Conservation (phyloP, 2,797 vertebrate species). For the Cynopterus sphinx region DNA sequence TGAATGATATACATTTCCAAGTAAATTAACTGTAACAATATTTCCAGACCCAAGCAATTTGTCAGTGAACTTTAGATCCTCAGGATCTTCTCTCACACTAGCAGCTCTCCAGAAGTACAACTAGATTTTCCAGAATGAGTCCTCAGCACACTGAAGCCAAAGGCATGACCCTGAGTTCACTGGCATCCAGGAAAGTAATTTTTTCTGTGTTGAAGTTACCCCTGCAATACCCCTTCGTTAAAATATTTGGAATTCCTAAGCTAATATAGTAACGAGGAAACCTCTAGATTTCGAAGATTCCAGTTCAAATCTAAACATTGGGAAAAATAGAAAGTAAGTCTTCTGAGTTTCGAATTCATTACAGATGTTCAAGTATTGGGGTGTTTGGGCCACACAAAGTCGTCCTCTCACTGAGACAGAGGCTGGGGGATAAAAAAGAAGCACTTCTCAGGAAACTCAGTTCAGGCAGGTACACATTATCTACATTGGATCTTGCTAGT, state of each 20-base stretch:
- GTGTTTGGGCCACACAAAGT: neutral
- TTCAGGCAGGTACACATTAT: constrained; percentile 39
- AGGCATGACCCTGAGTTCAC: neutral
- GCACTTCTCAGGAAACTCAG: constrained; percentile 60
- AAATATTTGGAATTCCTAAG: constrained; percentile 59
- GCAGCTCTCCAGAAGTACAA: neutral
- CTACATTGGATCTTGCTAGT: constrained; percentile 47
- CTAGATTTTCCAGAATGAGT: constrained; percentile 5
- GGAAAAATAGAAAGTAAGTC: neutral
- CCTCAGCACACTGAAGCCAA: neutral
- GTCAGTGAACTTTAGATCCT: neutral
- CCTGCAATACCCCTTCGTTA: neutral
- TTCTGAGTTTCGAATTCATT: constrained; percentile 40
- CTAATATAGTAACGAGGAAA: constrained; percentile 35
- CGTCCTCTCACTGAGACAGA: neutral
- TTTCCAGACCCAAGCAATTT: constrained; percentile 41
- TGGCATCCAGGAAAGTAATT: neutral
- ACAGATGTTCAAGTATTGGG: constrained; percentile 25
- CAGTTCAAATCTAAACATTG: constrained; percentile 56
- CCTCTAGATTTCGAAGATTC: constrained; percentile 53
- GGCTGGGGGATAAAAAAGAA: neutral
- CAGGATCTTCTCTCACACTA: neutral
- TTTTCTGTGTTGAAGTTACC: constrained; percentile 17
- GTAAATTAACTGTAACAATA: constrained; percentile 53
- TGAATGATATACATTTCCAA: constrained; percentile 44